These are phyloP conservation scores for Taxidea taxus DNA, from an alignment of 2,113 vertebrate genomes.

Conservation along the genomic window DNA sequence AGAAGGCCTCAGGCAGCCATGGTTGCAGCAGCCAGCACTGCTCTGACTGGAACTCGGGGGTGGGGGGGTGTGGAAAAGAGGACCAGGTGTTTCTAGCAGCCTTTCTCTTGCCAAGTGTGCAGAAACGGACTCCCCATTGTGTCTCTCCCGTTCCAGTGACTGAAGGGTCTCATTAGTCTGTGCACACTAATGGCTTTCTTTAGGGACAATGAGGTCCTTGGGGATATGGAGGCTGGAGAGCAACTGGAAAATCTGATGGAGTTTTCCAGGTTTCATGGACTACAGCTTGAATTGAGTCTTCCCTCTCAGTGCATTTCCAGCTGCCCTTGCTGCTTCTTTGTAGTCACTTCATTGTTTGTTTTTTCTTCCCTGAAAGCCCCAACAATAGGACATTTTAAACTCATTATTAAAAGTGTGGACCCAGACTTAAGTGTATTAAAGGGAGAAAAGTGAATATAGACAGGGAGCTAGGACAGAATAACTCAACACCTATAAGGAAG, in stretches of 20 bases:
- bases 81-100: slow-evolving; percentile 37
- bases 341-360: neutral
- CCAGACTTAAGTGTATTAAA: neutral
- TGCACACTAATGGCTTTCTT: slow-evolving; percentile 33
- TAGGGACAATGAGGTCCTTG: slow-evolving; percentile 22
- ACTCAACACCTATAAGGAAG: neutral
- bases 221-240: neutral
- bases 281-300: neutral
- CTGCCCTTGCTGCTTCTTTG: neutral
- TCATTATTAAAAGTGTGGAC: slow-evolving; percentile 36
- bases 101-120: neutral
- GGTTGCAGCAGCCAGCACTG: neutral
- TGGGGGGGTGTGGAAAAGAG: neutral
- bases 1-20: neutral
- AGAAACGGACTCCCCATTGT: neutral
- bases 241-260: neutral
- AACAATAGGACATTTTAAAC: neutral
- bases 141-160: neutral
- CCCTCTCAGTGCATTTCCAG: neutral
- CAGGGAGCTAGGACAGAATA: neutral
- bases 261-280: neutral
- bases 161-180: slow-evolving; percentile 58
- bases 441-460: neutral
- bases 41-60: neutral
- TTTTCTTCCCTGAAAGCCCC: neutral